Evolutionary conservation across 2,797 vertebrate species (phyloP).

Genomic region (Acanthornis magna): DNA sequence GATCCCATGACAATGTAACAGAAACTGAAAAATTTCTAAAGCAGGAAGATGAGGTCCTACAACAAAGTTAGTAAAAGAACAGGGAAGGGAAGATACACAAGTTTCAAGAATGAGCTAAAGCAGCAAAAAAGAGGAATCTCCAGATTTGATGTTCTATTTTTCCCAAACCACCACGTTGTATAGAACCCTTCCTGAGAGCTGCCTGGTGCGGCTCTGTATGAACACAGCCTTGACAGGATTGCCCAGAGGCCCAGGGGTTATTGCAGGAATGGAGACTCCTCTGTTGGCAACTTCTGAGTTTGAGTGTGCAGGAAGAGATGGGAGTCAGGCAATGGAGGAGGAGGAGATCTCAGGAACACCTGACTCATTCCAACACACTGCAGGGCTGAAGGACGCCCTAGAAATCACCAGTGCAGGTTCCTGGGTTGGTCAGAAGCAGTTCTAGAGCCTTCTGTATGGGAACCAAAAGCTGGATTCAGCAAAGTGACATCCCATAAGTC

Average conservation of each 20-base stretch:
- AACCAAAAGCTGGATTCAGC: not conserved
- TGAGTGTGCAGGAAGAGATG: not conserved
- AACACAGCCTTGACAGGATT: not conserved
- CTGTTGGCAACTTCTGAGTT: rapidly evolving
- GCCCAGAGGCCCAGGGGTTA: no score
- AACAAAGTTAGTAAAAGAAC: not conserved
- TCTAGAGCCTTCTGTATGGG: not conserved
- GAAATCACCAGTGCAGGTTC: not conserved
- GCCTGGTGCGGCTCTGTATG: not conserved
- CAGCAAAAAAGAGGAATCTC: not conserved
- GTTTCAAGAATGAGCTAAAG: not conserved
- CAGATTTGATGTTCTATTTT: not conserved
- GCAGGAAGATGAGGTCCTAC: not conserved
- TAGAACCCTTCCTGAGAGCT: not conserved
- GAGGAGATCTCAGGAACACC: not conserved
- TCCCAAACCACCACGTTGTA: not conserved
- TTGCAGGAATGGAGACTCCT: not conserved
- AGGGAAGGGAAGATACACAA: not conserved
- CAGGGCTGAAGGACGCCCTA: not conserved
- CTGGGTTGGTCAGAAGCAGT: not conserved
- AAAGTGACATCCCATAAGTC: not conserved
- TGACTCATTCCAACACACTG: not conserved
- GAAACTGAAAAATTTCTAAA: not conserved
- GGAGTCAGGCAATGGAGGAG: not conserved
- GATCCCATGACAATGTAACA: not conserved